A percentile compares a stretch with the other conserved stretches of the same genome.
Evolutionary conservation across 2,113 vertebrate genomes (phyloP).

Genomic region (Nesoenas mayeri): DNA sequence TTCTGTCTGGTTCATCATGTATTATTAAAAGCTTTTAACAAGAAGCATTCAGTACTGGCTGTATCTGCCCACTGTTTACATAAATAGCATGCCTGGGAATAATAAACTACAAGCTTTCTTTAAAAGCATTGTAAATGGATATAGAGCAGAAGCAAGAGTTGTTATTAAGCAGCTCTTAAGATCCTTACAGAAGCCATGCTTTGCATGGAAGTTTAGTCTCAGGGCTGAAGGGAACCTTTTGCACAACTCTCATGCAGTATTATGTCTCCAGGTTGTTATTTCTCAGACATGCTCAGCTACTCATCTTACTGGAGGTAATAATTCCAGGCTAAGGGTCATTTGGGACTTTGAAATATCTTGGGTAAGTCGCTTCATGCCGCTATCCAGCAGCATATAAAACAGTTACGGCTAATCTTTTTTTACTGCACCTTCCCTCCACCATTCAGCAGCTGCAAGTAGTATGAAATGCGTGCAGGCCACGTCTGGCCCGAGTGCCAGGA

Average conservation of each 20-base stretch:
- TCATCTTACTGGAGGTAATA: not conserved
- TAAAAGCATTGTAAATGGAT: not conserved
- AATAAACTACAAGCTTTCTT: not conserved
- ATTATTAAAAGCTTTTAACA: conserved; percentile 60
- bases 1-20: not conserved
- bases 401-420: not conserved
- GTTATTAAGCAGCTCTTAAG: not conserved
- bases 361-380: not conserved
- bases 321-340: not conserved
- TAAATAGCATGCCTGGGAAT: conserved; percentile 30
- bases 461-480: not conserved
- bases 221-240: not conserved
- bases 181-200: not conserved
- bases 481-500: not conserved
- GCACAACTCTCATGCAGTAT: not conserved
- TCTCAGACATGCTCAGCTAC: not conserved
- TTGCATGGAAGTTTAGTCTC: not conserved
- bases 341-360: not conserved
- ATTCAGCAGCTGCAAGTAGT: not conserved
- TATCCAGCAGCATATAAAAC: not conserved
- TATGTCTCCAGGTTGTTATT: not conserved
- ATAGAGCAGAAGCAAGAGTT: not conserved
- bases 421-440: not conserved
- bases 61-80: conserved; percentile 15
- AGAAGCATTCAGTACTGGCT: not conserved